Evolutionary conservation across 2,113 vertebrate species (phyloP).

Genomic region (Tautogolabrus adspersus): DNA sequence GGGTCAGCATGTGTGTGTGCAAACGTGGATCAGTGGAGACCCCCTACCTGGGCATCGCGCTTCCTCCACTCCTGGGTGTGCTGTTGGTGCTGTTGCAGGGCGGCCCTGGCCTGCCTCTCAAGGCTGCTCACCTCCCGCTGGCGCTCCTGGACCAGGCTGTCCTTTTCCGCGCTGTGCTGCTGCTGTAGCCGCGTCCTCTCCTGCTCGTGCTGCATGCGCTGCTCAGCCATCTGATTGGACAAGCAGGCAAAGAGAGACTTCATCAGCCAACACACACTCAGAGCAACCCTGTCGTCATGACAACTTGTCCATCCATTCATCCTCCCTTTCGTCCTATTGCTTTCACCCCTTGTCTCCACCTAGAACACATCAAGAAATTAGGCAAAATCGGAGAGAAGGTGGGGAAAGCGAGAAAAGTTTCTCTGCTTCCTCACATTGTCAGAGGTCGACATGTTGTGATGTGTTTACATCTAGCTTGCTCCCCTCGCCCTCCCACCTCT

Average conservation of each 20-base stretch:
- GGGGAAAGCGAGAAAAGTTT: slow-evolving; percentile 79
- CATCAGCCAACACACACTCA: slow-evolving; percentile 87
- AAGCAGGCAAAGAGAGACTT: slow-evolving; percentile 89
- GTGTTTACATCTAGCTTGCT: slow-evolving; percentile 87
- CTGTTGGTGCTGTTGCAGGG: slow-evolving; percentile 91
- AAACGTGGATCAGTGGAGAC: slow-evolving; percentile 73
- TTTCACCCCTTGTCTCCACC: slow-evolving; percentile 16
- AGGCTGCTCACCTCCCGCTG: slow-evolving; percentile 90
- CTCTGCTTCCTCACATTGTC: slow-evolving; percentile 44
- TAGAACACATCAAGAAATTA: slow-evolving; percentile 20
- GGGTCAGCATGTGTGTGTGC: slow-evolving; percentile 57
- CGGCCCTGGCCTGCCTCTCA: slow-evolving; percentile 89
- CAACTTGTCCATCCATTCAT: slow-evolving; percentile 83
- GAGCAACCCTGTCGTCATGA: slow-evolving; percentile 86
- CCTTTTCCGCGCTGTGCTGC: slow-evolving; percentile 94
- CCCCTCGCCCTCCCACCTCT: slow-evolving; percentile 61
- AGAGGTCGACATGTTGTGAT: slow-evolving; percentile 61
- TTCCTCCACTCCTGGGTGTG: slow-evolving; percentile 92
- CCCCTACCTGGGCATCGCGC: slow-evolving; percentile 93
- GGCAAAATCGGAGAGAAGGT: slow-evolving; percentile 67
- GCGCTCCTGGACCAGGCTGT: slow-evolving; percentile 94
- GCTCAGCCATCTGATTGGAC: slow-evolving; percentile 99
- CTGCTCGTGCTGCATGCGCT: slow-evolving; percentile 96
- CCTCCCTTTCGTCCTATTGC: slow-evolving; percentile 46
- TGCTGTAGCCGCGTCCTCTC: slow-evolving; percentile 98